Percentiles rank a stretch among this genome's conserved stretches.
Evolutionary conservation across 53 echinoderm and acorn worm species (phyloP).

Genomic region (Apostichopus leukothele): DNA sequence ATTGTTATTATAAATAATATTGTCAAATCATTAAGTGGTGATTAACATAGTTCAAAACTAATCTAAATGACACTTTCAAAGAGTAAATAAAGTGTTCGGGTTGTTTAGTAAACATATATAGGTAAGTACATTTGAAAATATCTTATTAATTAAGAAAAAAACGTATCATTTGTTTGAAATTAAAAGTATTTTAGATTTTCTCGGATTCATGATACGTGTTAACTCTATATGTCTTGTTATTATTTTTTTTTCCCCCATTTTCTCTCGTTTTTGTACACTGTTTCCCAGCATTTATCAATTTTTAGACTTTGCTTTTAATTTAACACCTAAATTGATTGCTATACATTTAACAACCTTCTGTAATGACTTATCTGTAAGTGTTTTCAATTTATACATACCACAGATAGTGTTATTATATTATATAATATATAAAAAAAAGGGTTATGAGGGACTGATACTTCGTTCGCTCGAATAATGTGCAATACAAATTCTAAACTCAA

Average conservation of each 20-base stretch:
- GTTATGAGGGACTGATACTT: conserved; percentile 20
- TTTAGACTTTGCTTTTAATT: background rate
- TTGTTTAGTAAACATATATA: too few relatives aligned
- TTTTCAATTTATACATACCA: conserved; percentile 47
- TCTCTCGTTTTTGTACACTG: background rate
- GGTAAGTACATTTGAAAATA: too few relatives aligned
- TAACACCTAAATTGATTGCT: conserved; percentile 13
- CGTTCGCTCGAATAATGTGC: conserved; percentile 40
- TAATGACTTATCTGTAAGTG: conserved; percentile 6
- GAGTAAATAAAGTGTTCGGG: too few relatives aligned
- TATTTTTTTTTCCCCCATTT: background rate
- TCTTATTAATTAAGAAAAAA: too few relatives aligned
- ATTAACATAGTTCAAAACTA: too few relatives aligned
- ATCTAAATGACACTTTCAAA: too few relatives aligned
- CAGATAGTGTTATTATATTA: conserved; percentile 24
- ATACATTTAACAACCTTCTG: conserved; percentile 13
- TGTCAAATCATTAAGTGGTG: too few relatives aligned
- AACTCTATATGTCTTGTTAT: background rate
- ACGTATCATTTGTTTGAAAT: too few relatives aligned
- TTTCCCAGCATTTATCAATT: background rate
- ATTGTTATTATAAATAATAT: too few relatives aligned
- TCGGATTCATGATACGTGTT: background rate
- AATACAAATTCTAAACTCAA: conserved; percentile 31
- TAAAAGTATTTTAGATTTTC: background rate
- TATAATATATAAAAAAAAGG: background rate